phyloP scores from a whole-genome alignment of 2,113 vertebrate genomes.

The Accipiter virgatus region DNA sequence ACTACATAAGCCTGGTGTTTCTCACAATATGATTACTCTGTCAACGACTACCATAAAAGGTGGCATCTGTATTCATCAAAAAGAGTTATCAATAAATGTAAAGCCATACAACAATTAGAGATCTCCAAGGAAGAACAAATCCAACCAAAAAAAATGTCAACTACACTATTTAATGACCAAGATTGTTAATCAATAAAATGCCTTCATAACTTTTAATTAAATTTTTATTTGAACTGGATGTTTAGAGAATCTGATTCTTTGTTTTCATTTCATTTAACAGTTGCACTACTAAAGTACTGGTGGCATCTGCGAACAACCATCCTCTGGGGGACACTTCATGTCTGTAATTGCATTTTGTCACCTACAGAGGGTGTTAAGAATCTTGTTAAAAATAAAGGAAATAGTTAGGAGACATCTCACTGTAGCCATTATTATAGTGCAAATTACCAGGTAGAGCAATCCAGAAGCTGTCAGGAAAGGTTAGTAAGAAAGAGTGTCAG shows the following conservation, averaged over 20 bases:
- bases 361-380: slow-evolving; percentile 99
- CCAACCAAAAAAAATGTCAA: slow-evolving; percentile 73
- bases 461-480: slow-evolving; percentile 93
- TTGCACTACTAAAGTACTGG: slow-evolving; percentile 74
- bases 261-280: slow-evolving; percentile 80
- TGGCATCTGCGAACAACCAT: slow-evolving; percentile 84
- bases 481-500: slow-evolving; percentile 87
- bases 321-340: slow-evolving; percentile 80
- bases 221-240: slow-evolving; percentile 85
- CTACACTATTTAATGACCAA: slow-evolving; percentile 86
- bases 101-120: slow-evolving; percentile 85
- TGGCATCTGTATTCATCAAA: slow-evolving; percentile 96
- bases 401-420: slow-evolving; percentile 81
- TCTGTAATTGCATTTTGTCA: slow-evolving; percentile 98
- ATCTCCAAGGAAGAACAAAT: slow-evolving; percentile 90
- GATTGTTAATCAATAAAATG: slow-evolving; percentile 92
- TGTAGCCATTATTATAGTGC: slow-evolving; percentile 92
- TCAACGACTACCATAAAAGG: slow-evolving; percentile 86
- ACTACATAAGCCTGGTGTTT: slow-evolving; percentile 87
- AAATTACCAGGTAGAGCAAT: slow-evolving; percentile 97
- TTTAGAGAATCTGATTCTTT: slow-evolving; percentile 78
- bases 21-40: slow-evolving; percentile 98
- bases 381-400: slow-evolving; percentile 90
- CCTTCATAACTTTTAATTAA: slow-evolving; percentile 92
- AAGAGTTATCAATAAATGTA: slow-evolving; percentile 93